A percentile compares a stretch with the other conserved stretches of the same genome.
phyloP scores from a whole-genome alignment of 1,140 invertebrate genomes.

The Pseudomyrmex gracilis region DNA sequence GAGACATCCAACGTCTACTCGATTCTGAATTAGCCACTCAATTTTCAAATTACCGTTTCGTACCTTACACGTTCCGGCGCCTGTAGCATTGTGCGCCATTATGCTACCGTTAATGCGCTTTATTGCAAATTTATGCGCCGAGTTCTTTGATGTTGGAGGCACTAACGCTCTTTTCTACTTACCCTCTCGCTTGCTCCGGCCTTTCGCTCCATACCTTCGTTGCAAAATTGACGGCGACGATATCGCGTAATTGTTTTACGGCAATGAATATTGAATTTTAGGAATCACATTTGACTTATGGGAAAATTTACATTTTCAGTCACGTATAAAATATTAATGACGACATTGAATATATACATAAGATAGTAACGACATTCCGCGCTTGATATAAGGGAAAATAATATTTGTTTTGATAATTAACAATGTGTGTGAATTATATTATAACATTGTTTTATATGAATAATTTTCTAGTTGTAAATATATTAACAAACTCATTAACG shows the following conservation, averaged over 20 bases:
- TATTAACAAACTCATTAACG: background rate
- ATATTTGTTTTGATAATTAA: slow-evolving; percentile 6
- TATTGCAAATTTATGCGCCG: slow-evolving; percentile 76
- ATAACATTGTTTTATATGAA: slow-evolving; percentile 1
- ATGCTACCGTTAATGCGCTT: slow-evolving; percentile 75
- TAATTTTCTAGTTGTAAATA: background rate
- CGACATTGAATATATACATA: slow-evolving; percentile 39
- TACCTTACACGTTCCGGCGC: slow-evolving; percentile 42
- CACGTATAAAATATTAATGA: slow-evolving; percentile 54
- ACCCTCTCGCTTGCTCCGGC: background rate
- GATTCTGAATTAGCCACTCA: slow-evolving; percentile 61
- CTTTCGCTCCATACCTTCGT: background rate
- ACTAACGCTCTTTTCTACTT: slow-evolving; percentile 25
- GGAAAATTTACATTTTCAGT: slow-evolving; percentile 42
- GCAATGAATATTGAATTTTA: slow-evolving; percentile 74
- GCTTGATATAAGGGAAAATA: background rate
- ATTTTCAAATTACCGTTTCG: slow-evolving; percentile 68
- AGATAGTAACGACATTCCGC: background rate
- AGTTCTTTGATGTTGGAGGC: slow-evolving; percentile 58
- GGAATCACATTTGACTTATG: slow-evolving; percentile 24
- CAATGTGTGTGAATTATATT: slow-evolving; percentile 18
- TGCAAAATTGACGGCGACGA: slow-evolving; percentile 54
- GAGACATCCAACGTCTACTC: slow-evolving; percentile 29
- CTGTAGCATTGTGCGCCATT: slow-evolving; percentile 53
- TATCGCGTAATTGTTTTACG: slow-evolving; percentile 77